Base-by-base conservation (phyloP, 2,888 invertebrate genomes). In the Rotaria sp. region DNA sequence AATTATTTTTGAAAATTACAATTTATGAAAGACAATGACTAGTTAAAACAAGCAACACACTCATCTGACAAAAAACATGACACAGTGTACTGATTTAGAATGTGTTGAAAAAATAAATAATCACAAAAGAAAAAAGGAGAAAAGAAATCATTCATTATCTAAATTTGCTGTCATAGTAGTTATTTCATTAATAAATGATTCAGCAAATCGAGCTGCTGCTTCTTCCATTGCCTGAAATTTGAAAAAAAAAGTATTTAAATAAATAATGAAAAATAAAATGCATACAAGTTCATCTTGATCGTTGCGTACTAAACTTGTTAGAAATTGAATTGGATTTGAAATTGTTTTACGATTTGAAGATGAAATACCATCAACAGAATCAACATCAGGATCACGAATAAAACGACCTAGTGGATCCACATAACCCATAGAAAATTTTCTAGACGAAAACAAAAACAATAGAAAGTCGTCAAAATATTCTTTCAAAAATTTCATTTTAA, bases 101-200 rank as follows among this genome's bases (percentile, higher is more conserved):
- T 57, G 8, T 8, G n/a, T 57, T 57, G 57, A n/a, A 35, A 11
- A 35, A 21, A 67, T 7, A 21, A 35, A 67, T 8, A 35, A 67
- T 67, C 67, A 30, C 35, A 10, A 50, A 50, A 11, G 45, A 8
- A 45, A 45, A 45, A 11, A 45, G 45, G 45, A 45, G 11, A 5
- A 11, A 67, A 26, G 2, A 52, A 21, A 35, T 67, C 21, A 30
- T 38, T 67, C 35, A 35, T 67, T 67, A 67, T 67, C 67, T 30
- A 67, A 15, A 67, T 67, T 67, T 21, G 67, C 67, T 13, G 80
- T 80, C 41, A 80, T 41, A 26, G 2, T 80, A 0, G 80, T 80
- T 41, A 80, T 80, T 45, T 41, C 41, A 80, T 80, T 80, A 13
- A 80, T 80, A 80, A 80, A 80, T n/a, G 41, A n/a, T 80, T 80